Evolutionary conservation across 2,888 invertebrate genomes (phyloP), one percentile per base, ranked within the genome.

Genomic region (Yponomeuta malinellus): DNA sequence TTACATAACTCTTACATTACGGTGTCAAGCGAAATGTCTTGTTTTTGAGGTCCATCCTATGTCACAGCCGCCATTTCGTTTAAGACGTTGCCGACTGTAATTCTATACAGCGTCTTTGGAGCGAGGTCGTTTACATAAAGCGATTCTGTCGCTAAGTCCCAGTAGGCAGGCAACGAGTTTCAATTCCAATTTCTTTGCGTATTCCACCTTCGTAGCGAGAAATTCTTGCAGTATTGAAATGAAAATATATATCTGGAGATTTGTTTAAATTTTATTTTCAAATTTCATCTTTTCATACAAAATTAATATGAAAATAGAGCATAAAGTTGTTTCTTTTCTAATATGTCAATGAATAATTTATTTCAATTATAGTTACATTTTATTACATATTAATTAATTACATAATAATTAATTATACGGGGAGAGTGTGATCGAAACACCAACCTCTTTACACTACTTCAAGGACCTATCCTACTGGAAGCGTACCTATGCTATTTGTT

Each of bases 61-160:
- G 43, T 43, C 43, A 43, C 5, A 43, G 6, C 43, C 52, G 8
- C 52, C 52, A 59, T 12, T 59, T 59, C 52, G 52, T 59, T 59
- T 59, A 59, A 59, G 52, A 59, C 52, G 15, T 59, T 8, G 52
- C 52, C 52, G 12, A 59, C 52, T 59, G 52, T 59, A 59, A 59
- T 59, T 59, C 52, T 59, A 59, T 59, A 59, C 52, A 59, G 52
- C 52, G 52, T 65, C 65, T 65, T 65, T 33, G 65, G 65, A 33
- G 31, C 65, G 65, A 65, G 65, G 29, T 65, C 65, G 65, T 65
- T 65, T 65, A 65, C 65, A 65, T 65, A 65, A 65, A 65, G 65
- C 65, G 65, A 65, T 65, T 65, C 65, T 65, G 65, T 65, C 65
- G 33, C 65, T 65, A 65, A 65, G 31, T 65, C 65, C 65, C 65